Percentiles rank a stretch among this genome's conserved stretches.
Conservation (phyloP, 1,140 invertebrate genomes). For the Drosophila nasuta region DNA sequence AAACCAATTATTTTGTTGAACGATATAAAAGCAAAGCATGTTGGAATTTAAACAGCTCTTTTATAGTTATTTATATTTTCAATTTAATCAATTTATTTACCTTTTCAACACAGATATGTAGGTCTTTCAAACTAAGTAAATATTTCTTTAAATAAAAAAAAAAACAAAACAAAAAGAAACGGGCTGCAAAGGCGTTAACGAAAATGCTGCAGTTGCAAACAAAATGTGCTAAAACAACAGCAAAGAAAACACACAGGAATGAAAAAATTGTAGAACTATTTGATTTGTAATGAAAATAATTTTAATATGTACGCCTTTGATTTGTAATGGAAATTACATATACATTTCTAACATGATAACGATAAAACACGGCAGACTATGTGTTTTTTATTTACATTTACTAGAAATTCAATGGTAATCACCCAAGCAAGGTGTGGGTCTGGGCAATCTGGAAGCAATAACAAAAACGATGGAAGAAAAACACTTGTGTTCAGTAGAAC, state of each 20-base stretch:
- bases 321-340: slow-evolving; percentile 81
- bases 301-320: slow-evolving; percentile 77
- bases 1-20: slow-evolving; percentile 23
- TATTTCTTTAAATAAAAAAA: slow-evolving; percentile 14
- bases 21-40: slow-evolving; percentile 27
- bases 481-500: slow-evolving; percentile 23
- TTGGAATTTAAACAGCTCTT: slow-evolving; percentile 28
- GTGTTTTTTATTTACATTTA: slow-evolving; percentile 30
- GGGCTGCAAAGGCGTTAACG: slow-evolving; percentile 38
- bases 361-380: slow-evolving; percentile 26
- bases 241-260: slow-evolving; percentile 60
- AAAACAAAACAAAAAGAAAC: neutral
- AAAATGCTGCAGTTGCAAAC: slow-evolving; percentile 46
- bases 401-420: neutral
- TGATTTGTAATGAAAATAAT: slow-evolving; percentile 78
- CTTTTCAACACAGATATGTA: slow-evolving; percentile 5
- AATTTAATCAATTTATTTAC: slow-evolving; percentile 19
- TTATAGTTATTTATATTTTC: slow-evolving; percentile 41
- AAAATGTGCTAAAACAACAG: slow-evolving; percentile 44
- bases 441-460: slow-evolving; percentile 7
- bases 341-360: slow-evolving; percentile 55
- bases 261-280: slow-evolving; percentile 75
- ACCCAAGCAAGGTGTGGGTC: neutral
- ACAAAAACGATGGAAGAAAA: slow-evolving; percentile 1
- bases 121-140: slow-evolving; percentile 20